A percentile compares a stretch with the other conserved stretches of the same genome.
Evolutionary conservation across 2,797 vertebrate genomes (phyloP).

Genomic region (Gallinago solitaria): DNA sequence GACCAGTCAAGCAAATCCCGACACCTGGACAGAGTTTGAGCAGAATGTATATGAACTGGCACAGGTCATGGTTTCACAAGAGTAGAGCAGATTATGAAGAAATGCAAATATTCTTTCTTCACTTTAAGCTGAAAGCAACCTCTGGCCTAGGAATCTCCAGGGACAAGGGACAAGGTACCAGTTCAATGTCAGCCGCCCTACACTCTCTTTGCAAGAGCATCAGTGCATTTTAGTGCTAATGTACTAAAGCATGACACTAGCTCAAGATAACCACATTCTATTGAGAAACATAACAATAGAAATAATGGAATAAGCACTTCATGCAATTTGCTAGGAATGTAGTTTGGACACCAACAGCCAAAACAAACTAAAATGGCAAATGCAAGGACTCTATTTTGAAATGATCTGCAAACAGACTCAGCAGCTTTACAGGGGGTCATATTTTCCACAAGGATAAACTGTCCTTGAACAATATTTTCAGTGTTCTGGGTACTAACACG

Average conservation of each 20-base stretch:
- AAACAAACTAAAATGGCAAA: slow-evolving; percentile 74
- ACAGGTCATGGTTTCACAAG: slow-evolving; percentile 6
- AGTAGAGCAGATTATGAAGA: not conserved
- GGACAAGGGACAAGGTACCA: not conserved
- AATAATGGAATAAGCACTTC: slow-evolving; percentile 72
- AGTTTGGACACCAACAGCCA: slow-evolving; percentile 71
- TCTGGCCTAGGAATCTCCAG: not conserved
- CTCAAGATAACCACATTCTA: slow-evolving; percentile 69
- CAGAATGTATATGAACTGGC: slow-evolving; percentile 19
- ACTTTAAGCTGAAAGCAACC: slow-evolving; percentile 21
- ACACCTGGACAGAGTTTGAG: slow-evolving; percentile 40
- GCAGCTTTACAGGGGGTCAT: slow-evolving; percentile 59
- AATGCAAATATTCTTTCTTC: slow-evolving; percentile 37
- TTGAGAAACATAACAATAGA: slow-evolving; percentile 72
- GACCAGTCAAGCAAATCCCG: slow-evolving; percentile 32
- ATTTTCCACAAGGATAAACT: slow-evolving; percentile 71
- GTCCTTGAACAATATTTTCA: slow-evolving; percentile 67
- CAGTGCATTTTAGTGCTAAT: slow-evolving; percentile 45
- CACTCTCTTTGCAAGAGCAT: slow-evolving; percentile 5
- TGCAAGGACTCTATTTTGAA: slow-evolving; percentile 70
- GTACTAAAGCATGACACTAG: slow-evolving; percentile 49
- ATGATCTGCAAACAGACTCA: slow-evolving; percentile 67
- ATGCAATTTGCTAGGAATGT: slow-evolving; percentile 71
- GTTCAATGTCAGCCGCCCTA: slow-evolving; percentile 40
- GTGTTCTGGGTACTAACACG: slow-evolving; percentile 25